Percentiles rank a stretch among this genome's conserved stretches.
These are phyloP conservation scores for Macrocentrus cingulum DNA, from an alignment of 1,140 invertebrate genomes.

Conservation along the genomic window DNA sequence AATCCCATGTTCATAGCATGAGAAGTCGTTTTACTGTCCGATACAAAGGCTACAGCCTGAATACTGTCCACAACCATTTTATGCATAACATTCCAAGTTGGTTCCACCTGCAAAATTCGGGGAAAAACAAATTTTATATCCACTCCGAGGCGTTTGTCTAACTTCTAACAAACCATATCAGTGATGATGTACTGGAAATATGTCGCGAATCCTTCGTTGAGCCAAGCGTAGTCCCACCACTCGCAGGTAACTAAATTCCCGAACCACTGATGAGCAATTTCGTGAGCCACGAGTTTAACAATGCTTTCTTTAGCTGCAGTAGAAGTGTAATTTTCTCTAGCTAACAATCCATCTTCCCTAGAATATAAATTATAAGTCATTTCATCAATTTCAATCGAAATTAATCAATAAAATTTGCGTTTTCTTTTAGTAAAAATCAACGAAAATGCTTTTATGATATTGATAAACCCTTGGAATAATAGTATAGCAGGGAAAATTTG, in stretches of 20 bases:
- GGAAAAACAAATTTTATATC: too few species aligned
- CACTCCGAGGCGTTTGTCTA: too few species aligned
- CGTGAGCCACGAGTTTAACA: constrained; percentile 64
- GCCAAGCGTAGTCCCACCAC: constrained; percentile 4
- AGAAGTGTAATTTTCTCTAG: constrained; percentile 55
- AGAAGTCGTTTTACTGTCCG: constrained; percentile 67
- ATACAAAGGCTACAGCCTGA: constrained; percentile 65
- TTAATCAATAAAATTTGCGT: too few species aligned
- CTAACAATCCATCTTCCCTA: constrained; percentile 65
- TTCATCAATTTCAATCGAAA: constrained; percentile 34
- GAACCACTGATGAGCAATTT: constrained; percentile 49
- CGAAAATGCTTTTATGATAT: too few species aligned
- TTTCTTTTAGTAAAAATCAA: too few species aligned
- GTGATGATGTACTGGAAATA: constrained; percentile 17
- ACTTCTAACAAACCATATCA: too few species aligned
- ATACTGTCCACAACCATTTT: constrained; percentile 72
- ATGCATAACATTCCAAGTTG: constrained; percentile 77
- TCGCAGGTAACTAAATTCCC: constrained; percentile 4
- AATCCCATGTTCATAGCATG: constrained; percentile 77
- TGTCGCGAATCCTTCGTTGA: constrained; percentile 15
- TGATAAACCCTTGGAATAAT: too few species aligned
- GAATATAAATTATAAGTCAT: constrained; percentile 7
- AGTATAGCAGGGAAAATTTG: too few species aligned
- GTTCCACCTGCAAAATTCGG: constrained; percentile 52
- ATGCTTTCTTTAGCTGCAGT: constrained; percentile 58